Evolutionary conservation across 2,113 vertebrate species (phyloP).

Genomic region (Tetraodon nigroviridis): DNA sequence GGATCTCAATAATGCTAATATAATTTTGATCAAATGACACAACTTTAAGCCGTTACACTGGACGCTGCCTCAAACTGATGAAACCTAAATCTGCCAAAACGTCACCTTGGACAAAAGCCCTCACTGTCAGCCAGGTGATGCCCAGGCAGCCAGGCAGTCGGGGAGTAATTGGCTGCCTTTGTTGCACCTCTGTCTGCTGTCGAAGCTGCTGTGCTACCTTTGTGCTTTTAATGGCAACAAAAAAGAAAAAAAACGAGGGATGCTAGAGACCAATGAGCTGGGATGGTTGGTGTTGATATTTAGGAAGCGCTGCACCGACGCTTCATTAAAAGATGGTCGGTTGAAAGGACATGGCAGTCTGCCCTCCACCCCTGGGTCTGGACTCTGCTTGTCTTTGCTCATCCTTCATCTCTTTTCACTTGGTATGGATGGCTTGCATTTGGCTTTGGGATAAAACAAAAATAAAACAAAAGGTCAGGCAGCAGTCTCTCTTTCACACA

Average conservation of each 20-base stretch:
- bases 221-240: constrained; percentile 19
- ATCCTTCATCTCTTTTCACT: constrained; percentile 34
- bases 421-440: constrained; percentile 42
- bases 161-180: constrained; percentile 48
- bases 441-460: constrained; percentile 32
- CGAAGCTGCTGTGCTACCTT: too few relatives aligned
- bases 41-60: constrained; percentile 13
- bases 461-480: constrained; percentile 39
- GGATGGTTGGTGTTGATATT: constrained; percentile 11
- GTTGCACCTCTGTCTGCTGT: not conserved
- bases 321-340: constrained; percentile 51
- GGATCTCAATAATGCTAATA: constrained; percentile 19
- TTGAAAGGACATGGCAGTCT: constrained; percentile 42
- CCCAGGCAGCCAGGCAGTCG: constrained; percentile 18
- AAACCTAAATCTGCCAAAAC: constrained; percentile 28
- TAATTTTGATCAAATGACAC: constrained; percentile 18
- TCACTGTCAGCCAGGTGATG: constrained; percentile 31
- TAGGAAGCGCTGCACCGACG: constrained; percentile 14
- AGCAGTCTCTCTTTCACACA: constrained; percentile 13
- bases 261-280: too few relatives aligned
- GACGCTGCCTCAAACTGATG: constrained; percentile 28
- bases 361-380: constrained; percentile 24
- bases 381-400: constrained; percentile 31
- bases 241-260: constrained; percentile 2
- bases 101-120: constrained; percentile 14